Percentiles rank a stretch among this genome's conserved stretches.
These are phyloP conservation scores for Gymnothorax javanicus DNA, from an alignment of 2,797 vertebrate species.

Conservation along the genomic window DNA sequence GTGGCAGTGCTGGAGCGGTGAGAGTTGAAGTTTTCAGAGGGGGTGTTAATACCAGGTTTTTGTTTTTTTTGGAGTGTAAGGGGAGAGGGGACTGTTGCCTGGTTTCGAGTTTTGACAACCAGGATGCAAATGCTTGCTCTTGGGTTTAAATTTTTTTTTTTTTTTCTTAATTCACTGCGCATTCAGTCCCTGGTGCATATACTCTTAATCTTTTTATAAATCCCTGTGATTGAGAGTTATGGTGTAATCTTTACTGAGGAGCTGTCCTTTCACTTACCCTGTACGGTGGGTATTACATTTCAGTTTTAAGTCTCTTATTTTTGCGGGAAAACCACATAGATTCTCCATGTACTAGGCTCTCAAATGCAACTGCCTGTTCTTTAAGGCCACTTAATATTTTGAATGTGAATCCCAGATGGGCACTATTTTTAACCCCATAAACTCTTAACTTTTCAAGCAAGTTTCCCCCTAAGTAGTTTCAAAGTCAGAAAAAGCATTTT, in stretches of 20 bases:
- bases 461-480: constrained; percentile 28
- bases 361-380: constrained; percentile 13
- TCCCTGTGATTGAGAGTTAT: constrained; percentile 47
- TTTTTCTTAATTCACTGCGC: constrained; percentile 51
- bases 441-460: too few species aligned
- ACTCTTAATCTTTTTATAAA: constrained; percentile 69
- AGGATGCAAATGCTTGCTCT: constrained; percentile 64
- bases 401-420: constrained; percentile 61
- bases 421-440: constrained; percentile 32
- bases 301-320: constrained; percentile 43
- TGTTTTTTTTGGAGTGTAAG: constrained; percentile 55
- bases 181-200: constrained; percentile 21
- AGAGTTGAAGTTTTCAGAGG: constrained; percentile 73
- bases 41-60: constrained; percentile 77
- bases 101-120: constrained; percentile 67
- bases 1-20: constrained; percentile 52
- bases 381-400: constrained; percentile 48
- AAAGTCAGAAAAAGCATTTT: constrained; percentile 61
- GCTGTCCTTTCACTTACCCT: constrained; percentile 53
- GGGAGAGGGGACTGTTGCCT: constrained; percentile 65
- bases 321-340: constrained; percentile 13
- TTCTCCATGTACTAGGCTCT: constrained; percentile 25
- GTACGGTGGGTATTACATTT: constrained; percentile 57
- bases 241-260: constrained; percentile 30
- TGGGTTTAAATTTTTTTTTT: constrained; percentile 68